phyloP scores from a whole-genome alignment of 2,888 invertebrate species.

The Dynastes maya region DNA sequence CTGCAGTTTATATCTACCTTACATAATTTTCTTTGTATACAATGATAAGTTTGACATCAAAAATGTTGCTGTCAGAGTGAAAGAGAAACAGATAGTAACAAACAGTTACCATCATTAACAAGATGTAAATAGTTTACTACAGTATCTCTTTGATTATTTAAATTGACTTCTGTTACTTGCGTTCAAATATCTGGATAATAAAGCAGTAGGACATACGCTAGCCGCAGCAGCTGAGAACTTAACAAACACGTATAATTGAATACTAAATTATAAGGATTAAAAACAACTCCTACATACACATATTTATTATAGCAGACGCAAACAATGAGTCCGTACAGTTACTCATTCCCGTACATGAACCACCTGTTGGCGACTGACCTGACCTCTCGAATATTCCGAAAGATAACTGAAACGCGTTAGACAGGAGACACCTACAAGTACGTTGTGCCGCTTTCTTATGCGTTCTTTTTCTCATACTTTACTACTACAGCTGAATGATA shows the following conservation, averaged over 20 bases:
- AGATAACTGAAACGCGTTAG: conserved; percentile 40
- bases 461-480: conserved; percentile 34
- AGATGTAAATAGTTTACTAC: too few species aligned
- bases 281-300: conserved; percentile 11
- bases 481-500: conserved; percentile 56
- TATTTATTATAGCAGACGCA: conserved; percentile 11
- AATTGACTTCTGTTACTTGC: too few species aligned
- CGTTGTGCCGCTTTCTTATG: conserved; percentile 10
- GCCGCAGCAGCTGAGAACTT: neutral
- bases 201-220: neutral
- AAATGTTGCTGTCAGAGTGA: too few species aligned
- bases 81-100: too few species aligned
- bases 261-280: conserved; percentile 19
- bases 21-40: too few species aligned
- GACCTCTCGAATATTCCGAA: conserved; percentile 44
- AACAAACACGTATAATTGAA: conserved; percentile 9
- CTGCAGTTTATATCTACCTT: too few species aligned
- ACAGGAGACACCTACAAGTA: conserved; percentile 20
- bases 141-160: too few species aligned
- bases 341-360: conserved; percentile 28
- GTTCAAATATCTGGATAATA: neutral
- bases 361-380: conserved; percentile 35
- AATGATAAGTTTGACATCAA: too few species aligned
- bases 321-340: conserved; percentile 33
- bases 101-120: too few species aligned